phyloP scores from a whole-genome alignment of 2,113 vertebrate genomes.

The Asarcornis scutulata region DNA sequence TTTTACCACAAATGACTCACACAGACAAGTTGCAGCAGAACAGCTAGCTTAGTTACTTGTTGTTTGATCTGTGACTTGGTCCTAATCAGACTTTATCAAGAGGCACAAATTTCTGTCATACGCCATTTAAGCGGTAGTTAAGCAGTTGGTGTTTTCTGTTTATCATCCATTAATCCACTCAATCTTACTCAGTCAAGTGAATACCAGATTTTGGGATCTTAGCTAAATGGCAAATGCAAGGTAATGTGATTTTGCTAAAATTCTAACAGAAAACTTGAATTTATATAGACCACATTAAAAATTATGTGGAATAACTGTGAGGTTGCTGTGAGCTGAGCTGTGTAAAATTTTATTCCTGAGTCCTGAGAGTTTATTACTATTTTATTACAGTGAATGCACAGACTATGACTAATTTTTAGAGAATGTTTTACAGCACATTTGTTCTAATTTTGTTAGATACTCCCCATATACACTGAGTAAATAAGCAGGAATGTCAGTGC shows the following conservation, averaged over 20 bases:
- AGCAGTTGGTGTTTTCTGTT: not conserved
- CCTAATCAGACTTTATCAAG: not conserved
- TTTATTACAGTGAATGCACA: not conserved
- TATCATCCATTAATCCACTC: not conserved
- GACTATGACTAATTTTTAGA: not conserved
- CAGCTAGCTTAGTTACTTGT: not conserved
- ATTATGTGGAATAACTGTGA: not conserved
- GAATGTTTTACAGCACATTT: not conserved
- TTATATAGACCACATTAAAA: not conserved
- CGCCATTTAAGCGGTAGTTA: not conserved
- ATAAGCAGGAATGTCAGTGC: not conserved
- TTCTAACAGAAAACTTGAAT: not conserved
- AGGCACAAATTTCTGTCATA: not conserved
- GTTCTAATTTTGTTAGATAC: not conserved
- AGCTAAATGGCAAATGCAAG: not conserved
- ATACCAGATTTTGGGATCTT: not conserved
- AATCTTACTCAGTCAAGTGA: not conserved
- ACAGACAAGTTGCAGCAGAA: not conserved
- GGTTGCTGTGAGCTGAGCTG: not conserved
- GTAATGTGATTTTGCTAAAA: not conserved
- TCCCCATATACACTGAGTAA: rapidly evolving
- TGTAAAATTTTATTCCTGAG: not conserved
- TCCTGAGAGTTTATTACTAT: not conserved
- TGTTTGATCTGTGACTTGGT: not conserved
- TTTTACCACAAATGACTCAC: not conserved